Evolutionary conservation across 2,113 vertebrate genomes (phyloP), one percentile per base, ranked within the genome.

Genomic region (Ptilorrhoa leucosticta): DNA sequence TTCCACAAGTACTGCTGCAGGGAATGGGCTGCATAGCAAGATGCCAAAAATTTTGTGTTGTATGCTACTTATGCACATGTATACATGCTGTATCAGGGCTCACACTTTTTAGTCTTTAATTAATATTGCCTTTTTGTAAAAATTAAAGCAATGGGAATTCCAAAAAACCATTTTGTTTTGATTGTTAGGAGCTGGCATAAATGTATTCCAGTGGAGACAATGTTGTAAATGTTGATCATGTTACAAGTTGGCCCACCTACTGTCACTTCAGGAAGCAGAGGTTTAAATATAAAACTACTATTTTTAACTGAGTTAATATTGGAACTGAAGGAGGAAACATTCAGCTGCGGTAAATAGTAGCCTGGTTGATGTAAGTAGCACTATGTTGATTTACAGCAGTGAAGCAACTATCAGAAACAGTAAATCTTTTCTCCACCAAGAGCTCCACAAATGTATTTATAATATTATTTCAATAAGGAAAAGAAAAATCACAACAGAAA

Each of bases 211-310:
- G 73, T 63, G 81, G 83, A 90, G 89, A 96, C 85, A 94, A 94
- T 86, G 57, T 17, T 60, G 18, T 72, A 91, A 95, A 77, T 72
- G 71, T 20, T 91, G 88, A 89, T 96, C 68, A 85, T 69, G 73
- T 92, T 82, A 53, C 76, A 76, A 73, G 72, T 51, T 96, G 80
- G 91, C 68, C 75, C 91, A 94, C 91, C 83, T 96, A 81, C 95
- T 81, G 45, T 33, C 63, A 65, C 39, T 60, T 89, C 78, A 79
- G 77, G 80, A 96, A 91, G 57, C 66, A 87, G 33, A 80, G n/a
- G 58, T 81, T 94, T 97, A 94, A 93, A 93, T 90, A 95, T 89
- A 87, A 95, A 61, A 35, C 37, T 71, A 50, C 56, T 76, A 83
- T 93, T 96, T 93, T 90, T 86, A 95, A 89, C 53, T 26, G 64